Evolutionary conservation across 2,888 invertebrate genomes (phyloP).

Genomic region (Drosophila demipolita): DNA sequence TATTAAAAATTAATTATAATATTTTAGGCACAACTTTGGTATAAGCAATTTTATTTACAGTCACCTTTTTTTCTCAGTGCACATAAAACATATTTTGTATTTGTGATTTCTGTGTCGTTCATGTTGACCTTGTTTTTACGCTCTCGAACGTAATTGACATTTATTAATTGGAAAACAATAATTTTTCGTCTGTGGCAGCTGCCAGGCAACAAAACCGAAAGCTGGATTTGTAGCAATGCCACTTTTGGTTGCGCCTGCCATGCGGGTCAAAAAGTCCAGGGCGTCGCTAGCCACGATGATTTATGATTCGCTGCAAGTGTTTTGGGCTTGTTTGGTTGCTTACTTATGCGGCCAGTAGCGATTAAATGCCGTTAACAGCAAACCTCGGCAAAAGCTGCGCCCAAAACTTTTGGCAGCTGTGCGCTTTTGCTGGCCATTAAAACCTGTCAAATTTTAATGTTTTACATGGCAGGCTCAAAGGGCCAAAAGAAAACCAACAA

Average conservation of each 20-base stretch:
- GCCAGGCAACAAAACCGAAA: slow-evolving; percentile 25
- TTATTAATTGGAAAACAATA: slow-evolving; percentile 82
- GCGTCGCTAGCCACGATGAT: slow-evolving; percentile 42
- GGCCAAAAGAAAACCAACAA: slow-evolving; percentile 25
- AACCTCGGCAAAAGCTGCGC: slow-evolving; percentile 28
- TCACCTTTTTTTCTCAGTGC: slow-evolving; percentile 23
- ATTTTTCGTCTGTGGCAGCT: slow-evolving; percentile 63
- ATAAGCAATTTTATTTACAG: not conserved
- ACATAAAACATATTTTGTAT: slow-evolving; percentile 9
- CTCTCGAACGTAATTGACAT: slow-evolving; percentile 73
- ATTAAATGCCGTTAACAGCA: slow-evolving; percentile 72
- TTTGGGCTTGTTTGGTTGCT: slow-evolving; percentile 11
- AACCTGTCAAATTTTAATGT: slow-evolving; percentile 79
- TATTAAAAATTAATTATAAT: not conserved
- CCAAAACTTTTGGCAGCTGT: slow-evolving; percentile 55
- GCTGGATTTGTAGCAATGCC: slow-evolving; percentile 16
- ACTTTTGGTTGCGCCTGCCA: slow-evolving; percentile 36
- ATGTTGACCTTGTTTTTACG: slow-evolving; percentile 57
- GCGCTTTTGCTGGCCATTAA: slow-evolving; percentile 59
- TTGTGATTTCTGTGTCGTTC: slow-evolving; percentile 12
- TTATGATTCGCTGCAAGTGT: slow-evolving; percentile 54
- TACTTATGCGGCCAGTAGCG: slow-evolving; percentile 60
- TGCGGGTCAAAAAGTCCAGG: slow-evolving; percentile 12
- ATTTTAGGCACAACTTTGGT: not conserved
- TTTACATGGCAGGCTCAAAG: slow-evolving; percentile 75